Percentiles rank a stretch among this genome's conserved stretches.
phyloP scores from a whole-genome alignment of 2,113 vertebrate species.

The Meleagris gallopavo region DNA sequence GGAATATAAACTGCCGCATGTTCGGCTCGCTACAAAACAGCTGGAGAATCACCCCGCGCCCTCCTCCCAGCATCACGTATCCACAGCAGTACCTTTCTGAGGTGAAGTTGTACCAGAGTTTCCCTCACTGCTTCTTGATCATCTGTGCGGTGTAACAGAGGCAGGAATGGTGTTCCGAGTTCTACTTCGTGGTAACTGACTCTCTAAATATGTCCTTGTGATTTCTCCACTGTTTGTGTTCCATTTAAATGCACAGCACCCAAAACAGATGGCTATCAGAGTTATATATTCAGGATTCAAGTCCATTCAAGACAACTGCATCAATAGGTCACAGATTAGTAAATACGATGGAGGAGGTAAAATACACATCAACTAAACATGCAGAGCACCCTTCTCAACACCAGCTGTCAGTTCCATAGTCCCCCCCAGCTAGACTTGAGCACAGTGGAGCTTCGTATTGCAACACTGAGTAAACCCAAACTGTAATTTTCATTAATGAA shows the following conservation, averaged over 20 bases:
- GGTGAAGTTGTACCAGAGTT: not conserved
- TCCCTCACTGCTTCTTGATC: not conserved
- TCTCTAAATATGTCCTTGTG: not conserved
- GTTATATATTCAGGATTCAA: not conserved
- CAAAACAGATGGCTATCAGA: not conserved
- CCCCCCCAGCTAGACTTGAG: not conserved
- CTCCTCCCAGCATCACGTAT: not conserved
- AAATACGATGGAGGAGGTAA: not conserved
- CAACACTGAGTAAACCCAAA: not conserved
- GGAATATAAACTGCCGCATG: constrained; percentile 47
- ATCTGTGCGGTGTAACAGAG: not conserved
- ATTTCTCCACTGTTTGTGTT: not conserved
- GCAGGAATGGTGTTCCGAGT: not conserved
- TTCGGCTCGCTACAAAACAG: constrained; percentile 9
- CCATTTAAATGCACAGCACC: not conserved
- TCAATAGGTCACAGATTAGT: not conserved
- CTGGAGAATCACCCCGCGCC: not conserved
- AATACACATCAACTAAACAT: not conserved
- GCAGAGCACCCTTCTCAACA: not conserved
- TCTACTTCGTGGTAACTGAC: not conserved
- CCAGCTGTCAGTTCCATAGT: not conserved
- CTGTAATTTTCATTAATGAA: not conserved
- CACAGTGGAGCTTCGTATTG: not conserved
- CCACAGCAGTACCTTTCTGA: not conserved
- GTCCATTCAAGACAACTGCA: not conserved